Evolutionary conservation across 2,888 invertebrate species (phyloP), one percentile per base, ranked within the genome.

Genomic region (Pammene fasciana): DNA sequence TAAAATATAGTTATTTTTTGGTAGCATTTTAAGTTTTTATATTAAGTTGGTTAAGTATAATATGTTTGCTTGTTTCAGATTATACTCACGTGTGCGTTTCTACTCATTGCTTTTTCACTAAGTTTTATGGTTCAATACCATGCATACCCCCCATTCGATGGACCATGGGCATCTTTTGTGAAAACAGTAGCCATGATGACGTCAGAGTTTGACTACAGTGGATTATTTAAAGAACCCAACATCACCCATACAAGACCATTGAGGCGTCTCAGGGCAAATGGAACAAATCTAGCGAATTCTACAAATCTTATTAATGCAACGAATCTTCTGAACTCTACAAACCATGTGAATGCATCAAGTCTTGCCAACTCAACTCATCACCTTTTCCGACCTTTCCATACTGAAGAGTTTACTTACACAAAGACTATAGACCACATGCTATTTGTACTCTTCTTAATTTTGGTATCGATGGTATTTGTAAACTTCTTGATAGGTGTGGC

Each of bases 171-270:
- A 34, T 76, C 86, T 4, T 72, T 87, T 14, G 76, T 85, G 13
- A 86, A 86, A 72, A 85, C 86, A 0, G 75, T 86, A n/a, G 84
- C 86, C 13, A 88, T 88, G 87, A 84, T 86, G 85, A 86, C 84
- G 34, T 83, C 84, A 5, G 88, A 88, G 71, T 86, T 86, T 56
- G 86, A 87, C 72, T 86, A 87, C 72, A 72, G 73, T 2, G 78
- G 77, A 45, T 75, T 86, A 38, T 86, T 86, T 71, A 76, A 77
- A 38, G 70, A 71, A 26, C 52, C 52, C 13, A 57, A 57, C n/a
- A 43, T 26, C 10, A 57, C 26, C 11, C 60, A 64, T 3, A 18
- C 13, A 13, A 50, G 57, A 45, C 43, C 57, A 13, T 57, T 57
- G 26, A 43, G 43, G 26, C 57, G 26, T 18, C 13, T 43, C 3